Base-by-base conservation (phyloP, 2,797 vertebrate species). In the Melanotaenia nigrans region DNA sequence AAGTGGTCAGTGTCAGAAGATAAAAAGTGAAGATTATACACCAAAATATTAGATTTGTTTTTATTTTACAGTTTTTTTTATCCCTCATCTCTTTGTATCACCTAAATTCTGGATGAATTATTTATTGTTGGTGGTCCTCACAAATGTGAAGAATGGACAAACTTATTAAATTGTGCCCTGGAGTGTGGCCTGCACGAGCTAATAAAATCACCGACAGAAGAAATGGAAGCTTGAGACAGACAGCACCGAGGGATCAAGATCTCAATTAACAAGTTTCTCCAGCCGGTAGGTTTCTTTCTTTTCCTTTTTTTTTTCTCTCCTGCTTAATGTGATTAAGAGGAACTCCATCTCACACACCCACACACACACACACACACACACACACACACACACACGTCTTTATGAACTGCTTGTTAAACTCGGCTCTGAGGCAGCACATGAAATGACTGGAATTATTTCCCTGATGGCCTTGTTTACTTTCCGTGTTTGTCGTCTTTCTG, bases 371-470 rank as follows among this genome's bases (percentile, higher is more conserved):
- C n/a, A n/a, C n/a, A n/a, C n/a, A n/a, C n/a, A 2, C 25, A 28
- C 25, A 28, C 25, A 28, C 83, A 87, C 85, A 70, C 81, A 66
- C 42, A 33, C 82, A 79, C 22, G 82, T 82, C 77, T 85, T 87
- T 73, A 83, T 86, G 84, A 85, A 63, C 75, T 77, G 87, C 89
- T 90, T 88, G 89, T 92, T 93, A 91, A 90, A 90, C 73, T 4
- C 47, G 33, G 72, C 87, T 87, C 85, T 56, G 73, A 84, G 78
- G 77, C 87, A 59, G 30, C 71, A 28, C 72, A 69, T 84, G 85
- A 88, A 90, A 90, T 87, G 87, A 87, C 89, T 85, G 80, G 73
- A 68, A 82, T 93, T 89, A 89, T 92, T 94, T 93, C 93, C 92
- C 91, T 32, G 12, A 77, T 68, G 91, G 79, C 76, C 78, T 85